Evolutionary conservation across 2,888 invertebrate genomes (phyloP), one percentile per base, ranked within the genome.

Genomic region (Drosophila borborema): DNA sequence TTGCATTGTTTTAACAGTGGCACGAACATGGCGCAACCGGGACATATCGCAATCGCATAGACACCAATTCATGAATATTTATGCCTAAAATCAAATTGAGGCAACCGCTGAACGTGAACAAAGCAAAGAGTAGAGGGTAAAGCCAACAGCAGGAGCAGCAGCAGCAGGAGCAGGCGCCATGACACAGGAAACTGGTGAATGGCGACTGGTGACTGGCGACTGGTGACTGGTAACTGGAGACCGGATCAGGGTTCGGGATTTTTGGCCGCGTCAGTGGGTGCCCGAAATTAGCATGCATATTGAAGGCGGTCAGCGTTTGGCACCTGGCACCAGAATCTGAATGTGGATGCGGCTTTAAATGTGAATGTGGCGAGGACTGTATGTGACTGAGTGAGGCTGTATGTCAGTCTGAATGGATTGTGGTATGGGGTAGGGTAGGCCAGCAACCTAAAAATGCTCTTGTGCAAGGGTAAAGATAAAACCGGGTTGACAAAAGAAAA

Each of bases 231-330:
- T 23, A n/a, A 9, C 20, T n/a, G 58, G 45, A 23, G 10, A 23
- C 18, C 16, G 46, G 64, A 20, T 55, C 40, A 23, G 51, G 51
- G 41, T 48, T 38, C 43, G 28, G 40, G 40, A 38, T 20, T 61
- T 61, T n/a, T 40, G 31, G 34, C 16, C 38, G 43, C n/a, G 49
- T 20, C 38, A 40, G 59, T 64, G 59, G 64, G 48, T 49, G 75
- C 43, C 36, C 45, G 54, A 77, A 77, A 80, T 79, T 79, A 79
- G 79, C 79, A 79, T 79, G 79, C 77, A 79, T 79, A 79, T 80
- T 79, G 81, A 79, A 67, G 73, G 66, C 80, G 77, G 81, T 77
- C 79, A 79, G 66, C 64, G 53, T 69, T 79, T 73, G 73, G 62
- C 78, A 80, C 77, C 77, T 77, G 77, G 62, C 75, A 12, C 64